phyloP scores from a whole-genome alignment of 2,888 invertebrate species.

The Rhopalosiphum nymphaeae region DNA sequence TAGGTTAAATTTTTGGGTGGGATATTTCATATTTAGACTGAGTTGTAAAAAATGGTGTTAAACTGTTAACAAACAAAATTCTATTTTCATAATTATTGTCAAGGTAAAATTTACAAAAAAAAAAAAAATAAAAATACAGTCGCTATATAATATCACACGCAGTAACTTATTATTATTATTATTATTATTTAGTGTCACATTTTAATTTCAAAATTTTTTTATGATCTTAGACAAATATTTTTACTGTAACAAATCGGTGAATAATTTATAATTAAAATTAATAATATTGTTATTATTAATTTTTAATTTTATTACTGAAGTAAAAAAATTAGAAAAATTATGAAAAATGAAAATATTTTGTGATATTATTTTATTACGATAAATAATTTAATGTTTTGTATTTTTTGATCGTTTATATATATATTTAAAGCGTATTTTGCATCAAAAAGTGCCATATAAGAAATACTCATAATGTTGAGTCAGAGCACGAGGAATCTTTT shows the following conservation, averaged over 20 bases:
- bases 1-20: background rate
- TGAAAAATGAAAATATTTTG: background rate
- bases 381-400: background rate
- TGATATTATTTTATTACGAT: background rate
- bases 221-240: background rate
- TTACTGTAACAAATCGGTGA: background rate
- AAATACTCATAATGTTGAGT: background rate
- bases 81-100: constrained; percentile 7
- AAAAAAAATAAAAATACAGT: background rate
- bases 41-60: background rate
- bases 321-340: background rate
- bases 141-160: background rate
- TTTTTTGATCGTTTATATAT: background rate
- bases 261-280: background rate
- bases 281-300: background rate
- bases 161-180: background rate
- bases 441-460: background rate
- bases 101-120: background rate
- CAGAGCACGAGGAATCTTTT: background rate
- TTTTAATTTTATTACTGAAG: background rate
- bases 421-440: background rate
- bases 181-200: background rate
- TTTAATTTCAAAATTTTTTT: background rate
- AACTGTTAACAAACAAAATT: background rate
- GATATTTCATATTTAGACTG: background rate